Evolutionary conservation across 2,888 invertebrate species (phyloP).

Genomic region (Cantharis lateralis): DNA sequence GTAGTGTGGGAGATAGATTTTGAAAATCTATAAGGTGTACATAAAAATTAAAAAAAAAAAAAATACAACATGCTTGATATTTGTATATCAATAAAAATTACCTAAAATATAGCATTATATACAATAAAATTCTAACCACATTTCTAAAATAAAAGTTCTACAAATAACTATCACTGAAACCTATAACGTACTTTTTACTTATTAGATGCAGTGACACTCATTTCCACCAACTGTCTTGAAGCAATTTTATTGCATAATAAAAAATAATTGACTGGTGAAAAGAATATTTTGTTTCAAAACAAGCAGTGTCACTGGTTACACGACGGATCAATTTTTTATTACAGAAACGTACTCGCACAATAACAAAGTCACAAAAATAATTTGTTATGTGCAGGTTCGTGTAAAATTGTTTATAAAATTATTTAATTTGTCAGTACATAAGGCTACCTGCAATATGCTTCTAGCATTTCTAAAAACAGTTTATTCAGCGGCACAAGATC

Average conservation of each 20-base stretch:
- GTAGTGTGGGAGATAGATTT: neutral
- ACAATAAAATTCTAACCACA: slow-evolving; percentile 29
- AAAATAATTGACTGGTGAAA: neutral
- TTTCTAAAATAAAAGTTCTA: slow-evolving; percentile 31
- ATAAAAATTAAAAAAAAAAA: slow-evolving; percentile 18
- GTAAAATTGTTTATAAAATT: neutral
- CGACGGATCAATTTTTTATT: slow-evolving; percentile 26
- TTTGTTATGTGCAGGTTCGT: slow-evolving; percentile 4
- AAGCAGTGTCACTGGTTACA: slow-evolving; percentile 6
- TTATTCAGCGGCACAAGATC: slow-evolving; percentile 94
- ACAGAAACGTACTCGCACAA: slow-evolving; percentile 12
- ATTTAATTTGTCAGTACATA: neutral
- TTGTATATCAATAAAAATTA: slow-evolving; percentile 8
- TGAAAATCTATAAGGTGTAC: slow-evolving; percentile 19
- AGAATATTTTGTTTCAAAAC: neutral
- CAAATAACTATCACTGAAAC: slow-evolving; percentile 36
- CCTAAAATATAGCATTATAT: slow-evolving; percentile 18
- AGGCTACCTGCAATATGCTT: slow-evolving; percentile 71
- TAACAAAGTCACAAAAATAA: slow-evolving; percentile 18
- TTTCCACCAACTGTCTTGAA: neutral
- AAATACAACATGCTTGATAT: slow-evolving; percentile 8
- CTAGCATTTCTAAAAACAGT: slow-evolving; percentile 95
- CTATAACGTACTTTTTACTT: slow-evolving; percentile 23
- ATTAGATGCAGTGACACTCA: neutral
- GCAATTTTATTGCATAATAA: neutral